Evolutionary conservation across 2,888 invertebrate genomes (phyloP).

Genomic region (Dynastes tityus): DNA sequence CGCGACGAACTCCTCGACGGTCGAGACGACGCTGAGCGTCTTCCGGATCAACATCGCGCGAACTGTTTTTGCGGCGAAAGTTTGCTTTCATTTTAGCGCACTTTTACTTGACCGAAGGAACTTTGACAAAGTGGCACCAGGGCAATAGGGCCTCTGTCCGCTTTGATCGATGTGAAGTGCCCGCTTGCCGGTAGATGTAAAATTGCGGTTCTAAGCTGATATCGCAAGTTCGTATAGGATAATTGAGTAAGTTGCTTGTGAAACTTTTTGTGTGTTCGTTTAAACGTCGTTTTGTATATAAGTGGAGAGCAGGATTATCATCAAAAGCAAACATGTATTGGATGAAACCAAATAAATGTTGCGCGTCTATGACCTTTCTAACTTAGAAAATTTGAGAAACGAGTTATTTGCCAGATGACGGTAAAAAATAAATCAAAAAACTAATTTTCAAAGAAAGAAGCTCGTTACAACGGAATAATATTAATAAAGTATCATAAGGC

Average conservation of each 20-base stretch:
- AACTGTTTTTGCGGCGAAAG: slow-evolving; percentile 18
- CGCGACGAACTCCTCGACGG: slow-evolving; percentile 29
- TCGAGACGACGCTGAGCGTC: slow-evolving; percentile 41
- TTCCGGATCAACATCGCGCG: slow-evolving; percentile 20
- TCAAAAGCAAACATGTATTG: too few species aligned
- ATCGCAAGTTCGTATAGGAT: slow-evolving; percentile 2
- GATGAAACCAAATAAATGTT: too few species aligned
- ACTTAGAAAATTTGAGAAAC: too few species aligned
- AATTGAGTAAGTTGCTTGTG: slow-evolving; percentile 23
- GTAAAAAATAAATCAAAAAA: too few species aligned
- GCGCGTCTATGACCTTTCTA: too few species aligned
- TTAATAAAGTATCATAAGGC: too few species aligned
- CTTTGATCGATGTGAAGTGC: slow-evolving; percentile 20
- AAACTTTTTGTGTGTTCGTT: slow-evolving; percentile 7
- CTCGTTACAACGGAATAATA: too few species aligned
- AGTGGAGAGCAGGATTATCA: too few species aligned
- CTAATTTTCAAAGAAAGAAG: too few species aligned
- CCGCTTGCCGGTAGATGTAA: not conserved
- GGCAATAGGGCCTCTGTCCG: not conserved
- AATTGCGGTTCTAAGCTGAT: not conserved
- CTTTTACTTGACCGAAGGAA: slow-evolving; percentile 1
- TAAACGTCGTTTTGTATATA: too few species aligned
- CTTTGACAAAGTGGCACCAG: slow-evolving; percentile 1
- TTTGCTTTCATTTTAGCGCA: not conserved
- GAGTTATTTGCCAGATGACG: too few species aligned